A percentile compares a stretch with the other conserved stretches of the same genome.
These are phyloP conservation scores for Panopea generosa DNA, from an alignment of 2,888 invertebrate genomes.

Conservation along the genomic window DNA sequence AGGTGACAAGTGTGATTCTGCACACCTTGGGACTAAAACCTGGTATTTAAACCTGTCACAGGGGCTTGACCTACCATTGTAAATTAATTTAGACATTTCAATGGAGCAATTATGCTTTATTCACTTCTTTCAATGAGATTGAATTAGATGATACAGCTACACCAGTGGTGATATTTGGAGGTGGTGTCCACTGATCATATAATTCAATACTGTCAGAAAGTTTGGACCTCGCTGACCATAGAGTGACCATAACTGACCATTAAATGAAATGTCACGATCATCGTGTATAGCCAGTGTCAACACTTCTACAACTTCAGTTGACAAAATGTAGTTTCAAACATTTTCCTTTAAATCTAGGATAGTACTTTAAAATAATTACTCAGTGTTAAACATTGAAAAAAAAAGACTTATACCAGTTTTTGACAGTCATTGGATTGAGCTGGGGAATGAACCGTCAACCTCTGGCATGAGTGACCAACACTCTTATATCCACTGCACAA, in stretches of 20 bases:
- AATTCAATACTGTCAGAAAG: slow-evolving; percentile 9
- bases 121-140: slow-evolving; percentile 3
- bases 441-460: too few relatives aligned
- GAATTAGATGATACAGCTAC: too few relatives aligned
- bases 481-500: too few relatives aligned
- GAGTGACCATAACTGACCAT: slow-evolving; percentile 11
- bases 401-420: too few relatives aligned
- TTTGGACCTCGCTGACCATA: slow-evolving; percentile 14
- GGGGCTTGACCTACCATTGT: slow-evolving; percentile 14
- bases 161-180: slow-evolving; percentile 11
- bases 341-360: too few relatives aligned
- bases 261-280: slow-evolving; percentile 11
- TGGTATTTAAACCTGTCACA: slow-evolving; percentile 15
- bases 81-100: slow-evolving; percentile 30
- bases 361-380: too few relatives aligned
- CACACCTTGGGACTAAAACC: not conserved
- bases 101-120: slow-evolving; percentile 34
- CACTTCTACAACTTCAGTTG: slow-evolving; percentile 3
- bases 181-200: slow-evolving; percentile 9
- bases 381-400: too few relatives aligned
- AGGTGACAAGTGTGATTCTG: slow-evolving; percentile 7
- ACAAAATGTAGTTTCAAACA: too few relatives aligned
- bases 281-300: slow-evolving; percentile 12
- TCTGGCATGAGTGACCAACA: too few relatives aligned
- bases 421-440: too few relatives aligned